Conservation (phyloP, 1,140 invertebrate genomes). For the Euura saliciscinereae region DNA sequence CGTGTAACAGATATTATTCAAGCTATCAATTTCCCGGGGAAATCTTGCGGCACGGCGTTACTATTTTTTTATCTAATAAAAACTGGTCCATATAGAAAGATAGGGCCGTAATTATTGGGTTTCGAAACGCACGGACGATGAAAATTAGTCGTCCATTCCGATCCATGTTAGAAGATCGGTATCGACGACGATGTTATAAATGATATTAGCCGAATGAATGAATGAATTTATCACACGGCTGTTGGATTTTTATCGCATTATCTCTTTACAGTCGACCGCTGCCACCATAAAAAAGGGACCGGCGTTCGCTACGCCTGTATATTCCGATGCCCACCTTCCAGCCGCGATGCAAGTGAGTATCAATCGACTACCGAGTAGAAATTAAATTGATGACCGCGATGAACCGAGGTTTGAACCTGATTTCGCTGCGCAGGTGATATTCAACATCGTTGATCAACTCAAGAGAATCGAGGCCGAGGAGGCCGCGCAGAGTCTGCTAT, state of each 20-base stretch:
- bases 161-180: not conserved
- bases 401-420: not conserved
- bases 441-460: conserved; percentile 49
- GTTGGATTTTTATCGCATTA: conserved; percentile 1
- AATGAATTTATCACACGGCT: not conserved
- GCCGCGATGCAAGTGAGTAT: conserved; percentile 48
- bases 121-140: no score
- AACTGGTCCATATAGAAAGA: no score
- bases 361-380: no score
- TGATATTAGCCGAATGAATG: not conserved
- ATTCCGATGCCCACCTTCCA: conserved; percentile 47
- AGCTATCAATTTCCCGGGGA: no score
- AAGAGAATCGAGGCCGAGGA: conserved; percentile 22
- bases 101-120: no score
- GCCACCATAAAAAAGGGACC: conserved; percentile 42
- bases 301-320: conserved; percentile 44
- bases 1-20: no score
- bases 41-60: no score
- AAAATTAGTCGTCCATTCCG: not conserved
- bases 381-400: no score
- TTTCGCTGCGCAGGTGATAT: conserved; percentile 42
- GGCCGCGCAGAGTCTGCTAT: no score
- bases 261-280: conserved; percentile 30
- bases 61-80: no score
- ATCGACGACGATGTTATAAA: not conserved